Conservation (phyloP, 2,888 invertebrate genomes). For the Xestia sexstrigata region DNA sequence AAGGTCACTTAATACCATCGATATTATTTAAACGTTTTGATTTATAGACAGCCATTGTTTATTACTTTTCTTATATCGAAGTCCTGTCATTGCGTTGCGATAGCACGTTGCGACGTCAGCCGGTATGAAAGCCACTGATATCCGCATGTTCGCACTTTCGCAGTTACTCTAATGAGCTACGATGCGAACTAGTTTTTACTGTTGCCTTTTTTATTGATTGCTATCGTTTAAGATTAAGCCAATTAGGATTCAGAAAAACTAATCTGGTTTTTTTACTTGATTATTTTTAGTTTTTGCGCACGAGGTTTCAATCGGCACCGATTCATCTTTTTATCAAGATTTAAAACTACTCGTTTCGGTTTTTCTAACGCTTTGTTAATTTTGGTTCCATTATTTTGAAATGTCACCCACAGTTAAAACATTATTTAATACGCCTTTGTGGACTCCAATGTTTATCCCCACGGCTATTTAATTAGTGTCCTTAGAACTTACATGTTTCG, state of each 20-base stretch:
- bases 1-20: not conserved
- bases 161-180: conserved; percentile 23
- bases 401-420: too few relatives aligned
- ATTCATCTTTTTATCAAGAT: not conserved
- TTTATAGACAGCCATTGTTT: conserved; percentile 38
- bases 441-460: not conserved
- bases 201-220: conserved; percentile 23
- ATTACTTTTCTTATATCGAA: conserved; percentile 33
- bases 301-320: not conserved
- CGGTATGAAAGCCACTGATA: conserved; percentile 33
- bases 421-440: not conserved
- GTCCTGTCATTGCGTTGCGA: conserved; percentile 36
- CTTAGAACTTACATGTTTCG: not conserved
- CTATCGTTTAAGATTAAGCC: conserved; percentile 35
- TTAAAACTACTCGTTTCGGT: not conserved
- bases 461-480: not conserved
- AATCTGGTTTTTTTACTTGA: not conserved
- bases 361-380: not conserved
- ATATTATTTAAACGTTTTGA: conserved; percentile 20
- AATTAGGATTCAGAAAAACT: conserved; percentile 31
- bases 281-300: conserved; percentile 17
- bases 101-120: not conserved
- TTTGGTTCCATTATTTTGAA: not conserved
- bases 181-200: conserved; percentile 39
- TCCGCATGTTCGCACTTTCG: conserved; percentile 46